Base-by-base conservation (phyloP, 2,113 vertebrate genomes). In the Coptodon bakossiorum region DNA sequence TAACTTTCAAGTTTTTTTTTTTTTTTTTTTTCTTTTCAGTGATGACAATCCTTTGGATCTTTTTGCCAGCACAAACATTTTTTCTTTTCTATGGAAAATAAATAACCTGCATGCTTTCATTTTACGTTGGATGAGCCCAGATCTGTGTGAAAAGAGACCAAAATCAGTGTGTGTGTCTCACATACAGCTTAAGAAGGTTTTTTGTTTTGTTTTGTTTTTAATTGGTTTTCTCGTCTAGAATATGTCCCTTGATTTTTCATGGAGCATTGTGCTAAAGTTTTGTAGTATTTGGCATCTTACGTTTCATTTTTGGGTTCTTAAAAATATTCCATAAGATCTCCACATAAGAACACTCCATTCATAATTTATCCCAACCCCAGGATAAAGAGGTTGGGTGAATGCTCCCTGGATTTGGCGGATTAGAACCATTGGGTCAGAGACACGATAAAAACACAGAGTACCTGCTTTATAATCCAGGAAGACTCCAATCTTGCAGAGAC, bases 291-390 rank as follows among this genome's bases (percentile, higher is more conserved):
- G 6, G 13, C 13, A 10, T 45, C 45, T 17, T 17, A 7, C 7
- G 48, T 17, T 17, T 50, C 6, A 6, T 50, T 17, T 50, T 19
- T 50, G 6, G 48, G 45, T 17, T 16, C 17, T 50, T 50, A 3
- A 48, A 16, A 16, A 48, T 17, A 17, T 50, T 50, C 17, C 6
- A 7, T 6, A 50, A 17, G 27, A 29, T 29, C 27, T 29, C 27
- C n/a, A n/a, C n/a, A n/a, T n/a, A n/a, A n/a, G n/a, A 88, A 34
- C 66, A 36, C 52, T 3, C 66, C 89, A 90, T 38, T 82, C 19
- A 27, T 80, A 86, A 7, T 78, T 22, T 29, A 87, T 16, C 3
- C 85, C 85, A 1, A 66, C 4, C 43, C 84, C 81, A 5, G 88
- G 22, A 36, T 81, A 17, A 8, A 86, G 73, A 34, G 88, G 84